Evolutionary conservation across 2,113 vertebrate species (phyloP), one percentile per base, ranked within the genome.

Genomic region (Oreotragus oreotragus): DNA sequence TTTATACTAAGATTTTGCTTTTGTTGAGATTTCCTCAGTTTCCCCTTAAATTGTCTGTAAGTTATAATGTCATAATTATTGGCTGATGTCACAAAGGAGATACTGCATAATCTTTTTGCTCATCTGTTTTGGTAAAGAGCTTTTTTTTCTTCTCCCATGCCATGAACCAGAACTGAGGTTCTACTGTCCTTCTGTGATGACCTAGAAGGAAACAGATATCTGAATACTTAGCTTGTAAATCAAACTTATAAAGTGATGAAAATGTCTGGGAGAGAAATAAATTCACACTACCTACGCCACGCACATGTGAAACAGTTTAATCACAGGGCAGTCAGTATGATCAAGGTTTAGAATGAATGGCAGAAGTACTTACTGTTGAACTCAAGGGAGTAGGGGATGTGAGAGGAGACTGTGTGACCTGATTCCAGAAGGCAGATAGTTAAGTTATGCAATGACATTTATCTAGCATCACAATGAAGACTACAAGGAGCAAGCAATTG

Each of bases 1-100:
- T 70, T 92, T 90, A 92, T 88, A 64, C 30, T 89, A 88, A 79
- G 23, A 80, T 49, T 95, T 96, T 88, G 83, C 64, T 92, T 93
- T 89, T 90, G 23, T 73, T 94, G 53, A 15, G 6, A 77, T 91
- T 96, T 80, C 76, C 30, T 97, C 96, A 64, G 45, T 92, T 90
- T 95, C 83, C 30, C 53, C 58, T 94, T 96, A 85, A 94, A 30
- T 57, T 92, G 27, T 23, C 60, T 86, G 6, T 70, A 91, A 84
- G 14, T 58, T 94, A 43, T n/a, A 84, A 9, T 57, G 33, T 88
- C 27, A 60, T n/a, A 80, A 84, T 80, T 55, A 66, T 17, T 76
- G 25, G 36, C 15, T 81, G 23, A 16, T 49, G 80, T 47, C n/a
- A 83, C 19, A 94, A 58, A 51, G 87, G 47, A 97, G 19, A 30